These are phyloP conservation scores for Drosophila repletoides DNA, from an alignment of 1,140 invertebrate genomes.

Conservation along the genomic window DNA sequence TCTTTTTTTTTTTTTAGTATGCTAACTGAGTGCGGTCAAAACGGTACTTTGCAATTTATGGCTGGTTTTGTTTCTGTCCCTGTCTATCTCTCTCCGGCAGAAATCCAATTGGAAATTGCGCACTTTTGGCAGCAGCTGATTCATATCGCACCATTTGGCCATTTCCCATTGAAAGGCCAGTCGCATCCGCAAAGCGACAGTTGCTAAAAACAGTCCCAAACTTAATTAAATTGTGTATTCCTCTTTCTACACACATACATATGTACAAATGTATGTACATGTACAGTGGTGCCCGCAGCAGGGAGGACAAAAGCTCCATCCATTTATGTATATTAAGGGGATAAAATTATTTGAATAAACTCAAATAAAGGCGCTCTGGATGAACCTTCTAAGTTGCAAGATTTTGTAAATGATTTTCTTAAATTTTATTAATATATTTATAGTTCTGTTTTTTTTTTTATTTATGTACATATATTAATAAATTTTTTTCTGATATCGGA, in stretches of 20 bases:
- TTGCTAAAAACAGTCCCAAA: constrained; percentile 25
- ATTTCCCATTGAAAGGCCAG: constrained; percentile 43
- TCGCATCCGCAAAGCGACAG: constrained; percentile 40
- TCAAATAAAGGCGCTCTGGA: too few relatives aligned
- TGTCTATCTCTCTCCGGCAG: neutral
- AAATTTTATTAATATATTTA: too few relatives aligned
- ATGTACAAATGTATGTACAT: neutral
- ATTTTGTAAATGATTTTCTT: too few relatives aligned
- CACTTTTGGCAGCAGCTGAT: constrained; percentile 67
- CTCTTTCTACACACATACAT: constrained; percentile 13
- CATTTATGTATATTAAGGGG: too few relatives aligned
- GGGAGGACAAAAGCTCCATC: too few relatives aligned
- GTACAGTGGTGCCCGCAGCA: too few relatives aligned
- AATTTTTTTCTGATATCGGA: too few relatives aligned
- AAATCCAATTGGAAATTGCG: constrained; percentile 52
- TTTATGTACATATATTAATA: too few relatives aligned
- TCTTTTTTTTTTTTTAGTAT: constrained; percentile 43
- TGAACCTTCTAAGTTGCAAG: too few relatives aligned
- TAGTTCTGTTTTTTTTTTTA: too few relatives aligned
- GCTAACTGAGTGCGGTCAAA: constrained; percentile 53
- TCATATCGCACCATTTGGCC: constrained; percentile 60
- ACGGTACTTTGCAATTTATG: constrained; percentile 78
- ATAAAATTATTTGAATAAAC: too few relatives aligned
- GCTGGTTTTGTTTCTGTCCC: constrained; percentile 28
- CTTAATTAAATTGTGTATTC: constrained; percentile 67